Percentiles rank a stretch among this genome's conserved stretches.
phyloP scores from a whole-genome alignment of 64 coral and sea anemone species.

The Montipora capricornis region DNA sequence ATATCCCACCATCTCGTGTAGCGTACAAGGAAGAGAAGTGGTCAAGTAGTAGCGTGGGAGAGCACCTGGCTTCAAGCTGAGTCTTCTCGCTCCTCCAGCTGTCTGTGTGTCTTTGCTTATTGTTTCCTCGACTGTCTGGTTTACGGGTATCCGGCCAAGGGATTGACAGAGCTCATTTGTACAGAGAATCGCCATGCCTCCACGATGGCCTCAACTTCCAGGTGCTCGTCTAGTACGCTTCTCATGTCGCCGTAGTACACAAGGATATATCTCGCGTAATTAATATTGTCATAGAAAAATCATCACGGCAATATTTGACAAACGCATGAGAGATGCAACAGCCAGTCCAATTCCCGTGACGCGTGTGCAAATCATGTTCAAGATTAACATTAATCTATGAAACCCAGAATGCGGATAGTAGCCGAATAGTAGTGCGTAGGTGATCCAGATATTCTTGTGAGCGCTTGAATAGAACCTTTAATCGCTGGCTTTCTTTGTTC shows the following conservation, averaged over 20 bases:
- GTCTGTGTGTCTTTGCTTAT: constrained; percentile 38
- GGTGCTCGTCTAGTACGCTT: constrained; percentile 25
- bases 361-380: neutral
- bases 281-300: constrained; percentile 10
- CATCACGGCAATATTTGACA: constrained; percentile 22
- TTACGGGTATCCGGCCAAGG: constrained; percentile 34
- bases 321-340: constrained; percentile 11
- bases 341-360: constrained; percentile 16
- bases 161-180: constrained; percentile 30
- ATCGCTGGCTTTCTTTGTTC: too few species aligned
- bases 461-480: too few species aligned
- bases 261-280: constrained; percentile 17
- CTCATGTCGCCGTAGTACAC: constrained; percentile 48
- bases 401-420: too few species aligned
- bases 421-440: too few species aligned
- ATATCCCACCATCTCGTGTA: constrained; percentile 33
- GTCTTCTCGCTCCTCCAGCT: constrained; percentile 18
- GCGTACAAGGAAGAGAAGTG: neutral
- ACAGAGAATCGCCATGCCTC: constrained; percentile 41
- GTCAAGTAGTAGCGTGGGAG: neutral
- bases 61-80: constrained; percentile 29
- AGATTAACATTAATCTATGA: neutral
- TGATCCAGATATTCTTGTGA: too few species aligned
- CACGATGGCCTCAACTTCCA: constrained; percentile 15
- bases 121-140: constrained; percentile 2